Conservation (phyloP, 53 echinoderm and acorn worm genomes). For the Astropecten irregularis region DNA sequence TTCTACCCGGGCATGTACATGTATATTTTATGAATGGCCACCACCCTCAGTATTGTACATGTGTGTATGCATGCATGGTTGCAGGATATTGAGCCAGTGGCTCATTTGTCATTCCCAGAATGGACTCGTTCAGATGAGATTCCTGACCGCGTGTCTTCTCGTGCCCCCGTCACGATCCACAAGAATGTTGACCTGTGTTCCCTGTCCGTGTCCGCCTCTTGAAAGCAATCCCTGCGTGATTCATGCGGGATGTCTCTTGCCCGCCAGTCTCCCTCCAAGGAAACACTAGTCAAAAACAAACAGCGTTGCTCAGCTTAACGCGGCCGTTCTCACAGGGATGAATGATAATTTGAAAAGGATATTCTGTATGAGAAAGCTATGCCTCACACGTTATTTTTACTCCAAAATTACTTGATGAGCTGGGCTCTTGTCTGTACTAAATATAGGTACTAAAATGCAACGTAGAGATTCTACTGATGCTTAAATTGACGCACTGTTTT, state of each 20-base stretch:
- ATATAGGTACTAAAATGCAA: neutral
- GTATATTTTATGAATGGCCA: slow-evolving; percentile 57
- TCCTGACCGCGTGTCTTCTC: neutral
- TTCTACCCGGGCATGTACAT: neutral
- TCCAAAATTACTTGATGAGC: neutral
- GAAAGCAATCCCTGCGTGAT: slow-evolving; percentile 5
- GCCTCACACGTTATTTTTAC: slow-evolving; percentile 47
- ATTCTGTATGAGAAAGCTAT: slow-evolving; percentile 39
- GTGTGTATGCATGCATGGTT: neutral
- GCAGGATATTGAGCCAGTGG: neutral
- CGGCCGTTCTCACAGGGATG: slow-evolving; percentile 19
- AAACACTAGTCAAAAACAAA: slow-evolving; percentile 40
- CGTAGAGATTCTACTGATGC: no score
- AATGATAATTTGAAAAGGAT: slow-evolving; percentile 51
- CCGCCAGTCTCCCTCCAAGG: slow-evolving; percentile 6
- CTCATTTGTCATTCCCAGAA: slow-evolving; percentile 39
- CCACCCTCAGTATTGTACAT: slow-evolving; percentile 34
- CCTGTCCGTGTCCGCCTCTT: neutral
- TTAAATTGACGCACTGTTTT: no score
- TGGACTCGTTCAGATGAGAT: slow-evolving; percentile 24
- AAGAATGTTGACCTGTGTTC: slow-evolving; percentile 40
- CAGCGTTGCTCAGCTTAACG: slow-evolving; percentile 5
- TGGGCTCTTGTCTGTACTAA: neutral
- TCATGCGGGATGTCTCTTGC: slow-evolving; percentile 34
- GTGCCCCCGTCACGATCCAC: no score